Evolutionary conservation across 1,140 invertebrate species (phyloP), one percentile per base, ranked within the genome.

Genomic region (Neotoxoptera formosana): DNA sequence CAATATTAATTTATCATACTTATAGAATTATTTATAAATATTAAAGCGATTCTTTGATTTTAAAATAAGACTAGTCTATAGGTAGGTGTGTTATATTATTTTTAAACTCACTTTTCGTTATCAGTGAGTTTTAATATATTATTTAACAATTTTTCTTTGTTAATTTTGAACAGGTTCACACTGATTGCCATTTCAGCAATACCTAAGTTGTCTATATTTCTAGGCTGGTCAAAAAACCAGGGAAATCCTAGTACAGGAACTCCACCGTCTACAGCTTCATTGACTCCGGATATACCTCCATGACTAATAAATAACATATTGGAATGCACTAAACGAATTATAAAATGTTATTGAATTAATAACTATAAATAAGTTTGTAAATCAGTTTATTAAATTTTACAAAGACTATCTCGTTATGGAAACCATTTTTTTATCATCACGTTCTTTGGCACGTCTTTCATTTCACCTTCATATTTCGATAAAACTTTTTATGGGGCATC

Each of bases 221-320:
- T 81, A 0, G n/a, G 67, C 67, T 81, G 67, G n/a, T 81, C 67
- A 34, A 34, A 81, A 81, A 81, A 81, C 14, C 34, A 81, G 6
- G 17, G n/a, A 34, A 81, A 34, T 34, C 67, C 67, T 0, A 81
- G 17, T 81, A 81, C 56, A 60, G 9, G 56, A 30, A 60, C 25
- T 11, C 56, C 56, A 30, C 25, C 56, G 8, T 60, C 56, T 25
- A 60, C 25, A 30, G 56, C 25, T 60, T 60, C 56, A 60, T 60
- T 30, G 30, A 60, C 30, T 60, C 67, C 7, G 97, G 97, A 30
- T 41, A 96, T 94, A n/a, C 97, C 97, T 20, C 97, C 97, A 94
- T 97, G 97, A 4, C 97, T 97, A 53, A 98, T 96, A 94, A 98
- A 97, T 0, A 96, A 95, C 3, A 97, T 95, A 94, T 97, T 97